These are phyloP conservation scores for Micromussa lordhowensis DNA, from an alignment of 92 coral and sea anemone species.

Conservation along the genomic window DNA sequence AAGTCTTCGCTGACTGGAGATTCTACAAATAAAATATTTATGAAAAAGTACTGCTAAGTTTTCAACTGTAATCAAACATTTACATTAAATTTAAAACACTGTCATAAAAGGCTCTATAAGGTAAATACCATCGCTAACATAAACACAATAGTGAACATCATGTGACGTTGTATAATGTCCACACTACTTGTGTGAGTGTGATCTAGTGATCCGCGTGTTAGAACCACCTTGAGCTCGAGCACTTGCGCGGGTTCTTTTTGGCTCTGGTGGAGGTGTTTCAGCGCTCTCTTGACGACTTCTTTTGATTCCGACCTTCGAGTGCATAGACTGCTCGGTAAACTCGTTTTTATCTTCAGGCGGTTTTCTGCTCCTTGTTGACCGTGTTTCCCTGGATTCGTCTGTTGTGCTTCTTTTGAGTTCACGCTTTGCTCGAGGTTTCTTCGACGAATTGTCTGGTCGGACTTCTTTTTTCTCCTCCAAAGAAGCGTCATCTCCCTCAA, in stretches of 20 bases:
- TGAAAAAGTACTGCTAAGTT: not conserved
- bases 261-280: not conserved
- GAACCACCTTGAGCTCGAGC: not conserved
- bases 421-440: not conserved
- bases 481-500: not conserved
- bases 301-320: conserved; percentile 11
- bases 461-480: not conserved
- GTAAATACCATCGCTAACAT: too few relatives aligned
- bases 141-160: not conserved
- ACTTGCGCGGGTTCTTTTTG: conserved; percentile 32
- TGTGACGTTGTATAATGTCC: not conserved
- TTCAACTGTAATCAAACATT: not conserved
- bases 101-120: not conserved
- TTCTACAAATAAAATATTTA: too few relatives aligned
- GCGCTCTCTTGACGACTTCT: not conserved
- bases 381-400: not conserved
- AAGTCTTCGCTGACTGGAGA: too few relatives aligned
- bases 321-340: not conserved
- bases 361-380: conserved; percentile 1
- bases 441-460: not conserved
- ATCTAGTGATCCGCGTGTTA: conserved; percentile 8
- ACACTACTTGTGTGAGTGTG: conserved; percentile 25
- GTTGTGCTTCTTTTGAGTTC: not conserved
- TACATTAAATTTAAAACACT: not conserved
- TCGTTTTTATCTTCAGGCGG: not conserved